phyloP scores from a whole-genome alignment of 2,797 vertebrate genomes.

The Cyclopterus lumpus region DNA sequence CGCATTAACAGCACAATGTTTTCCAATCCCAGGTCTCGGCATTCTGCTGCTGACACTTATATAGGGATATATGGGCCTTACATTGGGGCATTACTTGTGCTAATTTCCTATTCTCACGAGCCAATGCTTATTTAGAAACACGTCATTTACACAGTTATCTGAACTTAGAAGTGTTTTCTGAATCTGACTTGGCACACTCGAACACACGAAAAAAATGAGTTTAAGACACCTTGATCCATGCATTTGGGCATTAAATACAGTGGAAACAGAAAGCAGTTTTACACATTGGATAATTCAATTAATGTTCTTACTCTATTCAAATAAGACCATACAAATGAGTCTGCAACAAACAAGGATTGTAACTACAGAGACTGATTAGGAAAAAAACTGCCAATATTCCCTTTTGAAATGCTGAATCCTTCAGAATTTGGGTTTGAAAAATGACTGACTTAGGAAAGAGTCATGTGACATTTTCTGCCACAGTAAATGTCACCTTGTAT shows the following conservation, averaged over 20 bases:
- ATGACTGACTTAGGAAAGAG: background rate
- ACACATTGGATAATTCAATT: background rate
- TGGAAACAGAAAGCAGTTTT: background rate
- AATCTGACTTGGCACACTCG: background rate
- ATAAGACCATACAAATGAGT: background rate
- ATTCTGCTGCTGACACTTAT: background rate
- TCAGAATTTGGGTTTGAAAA: background rate
- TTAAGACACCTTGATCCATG: background rate
- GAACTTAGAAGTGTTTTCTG: background rate
- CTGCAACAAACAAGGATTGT: background rate
- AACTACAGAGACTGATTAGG: background rate
- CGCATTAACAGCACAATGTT: background rate
- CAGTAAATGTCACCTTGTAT: constrained; percentile 91
- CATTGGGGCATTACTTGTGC: background rate
- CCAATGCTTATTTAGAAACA: background rate
- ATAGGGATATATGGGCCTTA: background rate
- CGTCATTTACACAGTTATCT: background rate
- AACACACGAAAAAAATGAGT: background rate
- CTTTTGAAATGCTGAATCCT: background rate
- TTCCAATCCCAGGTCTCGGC: background rate
- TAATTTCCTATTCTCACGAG: background rate
- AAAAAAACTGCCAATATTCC: background rate
- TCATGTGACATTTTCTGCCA: background rate
- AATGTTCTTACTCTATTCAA: background rate
- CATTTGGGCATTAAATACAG: background rate